These are phyloP conservation scores for Callithrix jacchus DNA, from an alignment of 2,113 vertebrate genomes.

Conservation along the genomic window DNA sequence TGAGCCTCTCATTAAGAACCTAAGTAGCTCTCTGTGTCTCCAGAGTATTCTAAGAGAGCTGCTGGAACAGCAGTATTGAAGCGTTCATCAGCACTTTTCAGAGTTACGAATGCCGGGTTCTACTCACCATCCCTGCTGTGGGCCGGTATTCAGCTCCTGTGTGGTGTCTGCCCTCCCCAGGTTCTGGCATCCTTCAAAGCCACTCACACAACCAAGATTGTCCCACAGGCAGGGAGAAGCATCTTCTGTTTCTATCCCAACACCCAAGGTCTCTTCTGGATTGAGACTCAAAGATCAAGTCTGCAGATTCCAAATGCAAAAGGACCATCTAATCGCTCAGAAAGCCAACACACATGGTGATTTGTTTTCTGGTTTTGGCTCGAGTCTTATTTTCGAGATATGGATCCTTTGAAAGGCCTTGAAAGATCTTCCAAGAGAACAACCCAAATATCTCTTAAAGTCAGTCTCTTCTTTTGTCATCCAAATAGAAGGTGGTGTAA, in stretches of 20 bases:
- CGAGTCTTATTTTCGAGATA: not conserved
- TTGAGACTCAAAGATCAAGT: not conserved
- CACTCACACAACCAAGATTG: not conserved
- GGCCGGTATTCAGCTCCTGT: not conserved
- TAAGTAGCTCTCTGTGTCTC: not conserved
- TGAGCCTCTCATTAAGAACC: not conserved
- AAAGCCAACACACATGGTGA: not conserved
- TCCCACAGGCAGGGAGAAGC: not conserved
- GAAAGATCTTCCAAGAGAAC: not conserved
- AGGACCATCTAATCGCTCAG: not conserved
- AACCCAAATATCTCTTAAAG: not conserved
- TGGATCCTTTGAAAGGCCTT: not conserved
- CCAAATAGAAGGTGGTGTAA: not conserved
- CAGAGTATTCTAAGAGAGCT: not conserved
- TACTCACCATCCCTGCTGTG: not conserved
- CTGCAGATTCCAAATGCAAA: not conserved
- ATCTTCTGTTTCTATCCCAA: not conserved
- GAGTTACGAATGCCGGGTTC: not conserved
- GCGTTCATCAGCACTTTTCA: not conserved
- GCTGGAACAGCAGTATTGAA: not conserved
- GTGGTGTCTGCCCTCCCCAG: not conserved
- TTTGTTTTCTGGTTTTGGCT: not conserved
- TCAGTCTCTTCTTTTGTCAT: not conserved
- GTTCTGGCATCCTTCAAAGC: not conserved
- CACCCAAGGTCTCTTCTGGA: not conserved